Base-by-base conservation (phyloP, 2,888 invertebrate species). In the Mythimna albipuncta region DNA sequence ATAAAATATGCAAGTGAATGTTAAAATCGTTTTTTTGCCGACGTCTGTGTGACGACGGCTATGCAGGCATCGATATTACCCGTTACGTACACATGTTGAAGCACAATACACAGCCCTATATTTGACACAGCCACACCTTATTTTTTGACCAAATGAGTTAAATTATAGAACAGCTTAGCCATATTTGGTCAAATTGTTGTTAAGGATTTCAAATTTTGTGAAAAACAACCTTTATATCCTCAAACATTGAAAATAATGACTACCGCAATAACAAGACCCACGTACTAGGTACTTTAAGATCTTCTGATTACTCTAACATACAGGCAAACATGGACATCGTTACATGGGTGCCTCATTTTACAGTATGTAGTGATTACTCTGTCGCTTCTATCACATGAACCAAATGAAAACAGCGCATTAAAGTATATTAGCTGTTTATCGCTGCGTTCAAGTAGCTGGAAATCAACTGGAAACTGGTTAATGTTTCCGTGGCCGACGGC, bases 381-480 rank as follows among this genome's bases (percentile, higher is more conserved):
- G 75, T 66, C 71, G 54, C 59, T 19, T 72, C 66, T 75, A 70
- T 72, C 71, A 55, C 59, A 68, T 47, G 68, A 71, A 70, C 69
- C 57, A 76, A 84, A 82, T 82, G 52, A 69, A 77, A 74, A 79
- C 67, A 58, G 72, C 67, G 61, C 76, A 81, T 82, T 76, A 74
- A 78, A 81, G 74, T 68, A 81, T 74, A 81, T 78, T 74, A 81
- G 52, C 74, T 61, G 65, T 81, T 81, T 82, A 81, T 78, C 64
- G 67, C 44, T 52, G 66, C 66, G 63, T 78, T 81, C 71, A 74
- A 68, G 75, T 81, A 81, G 75, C 82, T 71, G 64, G 69, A 78
- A 74, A 77, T 68, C 71, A 75, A 80, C 57, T 72, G 61, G 50
- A 75, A 81, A 77, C 82, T 74, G 69, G 65, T 77, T 85, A 75